Evolutionary conservation across 2,797 vertebrate genomes (phyloP).

Genomic region (Eospalax fontanierii): DNA sequence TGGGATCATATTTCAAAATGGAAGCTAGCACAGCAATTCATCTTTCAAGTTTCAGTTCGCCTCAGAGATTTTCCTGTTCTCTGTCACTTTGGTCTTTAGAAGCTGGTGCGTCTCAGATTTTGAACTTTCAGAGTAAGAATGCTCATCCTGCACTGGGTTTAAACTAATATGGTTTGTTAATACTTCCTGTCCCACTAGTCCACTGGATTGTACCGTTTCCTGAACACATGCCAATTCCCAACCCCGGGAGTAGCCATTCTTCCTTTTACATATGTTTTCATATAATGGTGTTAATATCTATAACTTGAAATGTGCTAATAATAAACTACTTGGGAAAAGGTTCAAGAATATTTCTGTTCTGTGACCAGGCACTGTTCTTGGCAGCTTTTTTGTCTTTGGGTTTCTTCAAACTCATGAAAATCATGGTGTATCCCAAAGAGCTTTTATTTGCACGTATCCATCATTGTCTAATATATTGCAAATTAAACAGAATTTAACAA

Average conservation of each 20-base stretch:
- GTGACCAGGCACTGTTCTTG: neutral
- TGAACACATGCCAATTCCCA: neutral
- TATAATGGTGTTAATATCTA: neutral
- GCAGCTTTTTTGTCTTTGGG: neutral
- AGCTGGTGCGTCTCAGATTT: neutral
- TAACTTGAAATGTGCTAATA: neutral
- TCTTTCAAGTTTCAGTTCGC: neutral
- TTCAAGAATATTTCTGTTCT: neutral
- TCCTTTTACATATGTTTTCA: neutral
- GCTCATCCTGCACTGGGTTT: neutral
- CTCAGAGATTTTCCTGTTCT: neutral
- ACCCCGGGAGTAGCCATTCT: neutral
- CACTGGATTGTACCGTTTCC: neutral
- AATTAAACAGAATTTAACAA: slow-evolving; percentile 26
- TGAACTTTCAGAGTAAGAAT: neutral
- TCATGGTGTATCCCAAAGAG: neutral
- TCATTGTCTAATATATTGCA: neutral
- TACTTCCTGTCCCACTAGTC: neutral
- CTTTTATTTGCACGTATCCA: neutral
- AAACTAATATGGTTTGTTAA: neutral
- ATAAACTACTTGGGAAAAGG: neutral
- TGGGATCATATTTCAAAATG: neutral
- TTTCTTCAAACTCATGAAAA: neutral
- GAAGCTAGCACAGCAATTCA: neutral
- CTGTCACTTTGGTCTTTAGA: neutral